Conservation (phyloP, 2,113 vertebrate species). For the Esox niger region DNA sequence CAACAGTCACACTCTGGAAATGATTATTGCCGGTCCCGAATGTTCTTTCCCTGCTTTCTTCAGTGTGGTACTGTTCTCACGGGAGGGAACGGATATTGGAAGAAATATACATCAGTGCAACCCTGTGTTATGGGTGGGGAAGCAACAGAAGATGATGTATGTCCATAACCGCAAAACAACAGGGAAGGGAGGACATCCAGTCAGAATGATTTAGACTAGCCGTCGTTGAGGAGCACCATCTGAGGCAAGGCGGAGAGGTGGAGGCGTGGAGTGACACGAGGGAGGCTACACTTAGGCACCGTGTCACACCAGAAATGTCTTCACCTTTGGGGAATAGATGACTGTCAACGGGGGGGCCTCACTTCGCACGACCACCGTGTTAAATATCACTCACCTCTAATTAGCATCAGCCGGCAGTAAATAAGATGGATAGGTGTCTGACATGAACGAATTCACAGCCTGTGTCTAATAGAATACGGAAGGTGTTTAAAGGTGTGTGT, state of each 20-base stretch:
- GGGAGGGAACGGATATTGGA: too few species aligned
- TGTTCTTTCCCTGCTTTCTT: too few species aligned
- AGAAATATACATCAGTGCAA: too few species aligned
- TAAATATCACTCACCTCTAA: neutral
- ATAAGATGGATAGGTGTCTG: neutral
- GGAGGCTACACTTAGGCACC: neutral
- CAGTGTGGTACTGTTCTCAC: too few species aligned
- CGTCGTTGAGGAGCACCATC: neutral
- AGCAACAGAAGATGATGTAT: constrained; percentile 1
- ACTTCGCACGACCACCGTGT: neutral
- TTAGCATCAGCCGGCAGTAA: neutral
- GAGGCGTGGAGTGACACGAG: neutral
- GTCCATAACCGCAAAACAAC: constrained; percentile 15
- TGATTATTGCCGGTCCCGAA: neutral
- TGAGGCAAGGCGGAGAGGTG: neutral
- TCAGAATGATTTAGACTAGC: neutral
- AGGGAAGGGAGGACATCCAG: neutral
- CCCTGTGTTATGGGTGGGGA: too few species aligned
- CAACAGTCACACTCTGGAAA: constrained; percentile 8
- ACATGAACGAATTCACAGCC: neutral
- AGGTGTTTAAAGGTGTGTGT: too few species aligned
- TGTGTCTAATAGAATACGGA: neutral
- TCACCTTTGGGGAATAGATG: constrained; percentile 6
- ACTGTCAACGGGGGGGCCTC: too few species aligned
- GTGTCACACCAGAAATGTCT: neutral